Conservation (phyloP, 2,113 vertebrate species). For the Ancistrus triradiatus region DNA sequence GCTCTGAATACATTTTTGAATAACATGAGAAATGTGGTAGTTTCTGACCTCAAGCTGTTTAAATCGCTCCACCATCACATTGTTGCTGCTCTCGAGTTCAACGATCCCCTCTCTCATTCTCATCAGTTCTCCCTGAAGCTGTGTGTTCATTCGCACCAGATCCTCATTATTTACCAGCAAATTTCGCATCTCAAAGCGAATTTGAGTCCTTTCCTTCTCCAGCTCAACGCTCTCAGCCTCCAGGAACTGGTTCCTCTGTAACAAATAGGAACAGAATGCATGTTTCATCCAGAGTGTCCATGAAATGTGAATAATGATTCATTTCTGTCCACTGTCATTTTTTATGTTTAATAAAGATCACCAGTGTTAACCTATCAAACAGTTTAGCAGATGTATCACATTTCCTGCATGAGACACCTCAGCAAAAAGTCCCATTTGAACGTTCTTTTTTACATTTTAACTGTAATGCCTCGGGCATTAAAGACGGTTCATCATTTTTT, state of each 20-base stretch:
- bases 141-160: conserved; percentile 64
- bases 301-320: no score
- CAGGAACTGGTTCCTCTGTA: conserved; percentile 73
- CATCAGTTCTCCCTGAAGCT: conserved; percentile 65
- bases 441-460: no score
- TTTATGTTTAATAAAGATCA: no score
- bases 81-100: conserved; percentile 62
- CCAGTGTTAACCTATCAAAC: no score
- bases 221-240: conserved; percentile 72
- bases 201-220: conserved; percentile 73
- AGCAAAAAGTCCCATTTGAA: no score
- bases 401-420: no score
- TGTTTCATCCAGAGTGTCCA: neutral
- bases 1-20: no score
- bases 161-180: conserved; percentile 73
- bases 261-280: neutral
- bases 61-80: conserved; percentile 50
- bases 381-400: no score
- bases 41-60: conserved; percentile 63
- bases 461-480: no score
- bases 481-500: no score
- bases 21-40: no score
- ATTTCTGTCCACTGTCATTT: no score
- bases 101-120: conserved; percentile 59
- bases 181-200: conserved; percentile 69